phyloP scores from a whole-genome alignment of 2,797 vertebrate species.

The Cephalopachus bancanus region DNA sequence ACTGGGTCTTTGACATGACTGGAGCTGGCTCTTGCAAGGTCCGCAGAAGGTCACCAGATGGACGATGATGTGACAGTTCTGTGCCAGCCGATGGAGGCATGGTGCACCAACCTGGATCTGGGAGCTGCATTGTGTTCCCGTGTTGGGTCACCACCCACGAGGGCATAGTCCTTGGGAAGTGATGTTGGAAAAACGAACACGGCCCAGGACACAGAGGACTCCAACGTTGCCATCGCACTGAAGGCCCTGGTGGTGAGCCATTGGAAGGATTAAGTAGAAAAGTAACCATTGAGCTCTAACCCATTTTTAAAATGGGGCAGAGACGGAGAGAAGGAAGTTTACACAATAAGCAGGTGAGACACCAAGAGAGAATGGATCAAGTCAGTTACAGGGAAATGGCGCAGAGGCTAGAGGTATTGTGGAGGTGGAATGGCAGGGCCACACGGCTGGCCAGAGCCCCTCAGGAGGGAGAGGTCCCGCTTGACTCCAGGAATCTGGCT shows the following conservation, averaged over 20 bases:
- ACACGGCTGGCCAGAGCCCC: not conserved
- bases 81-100: rapidly evolving
- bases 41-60: not conserved
- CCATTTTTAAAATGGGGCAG: not conserved
- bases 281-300: too few species aligned
- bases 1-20: too few species aligned
- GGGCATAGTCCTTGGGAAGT: not conserved
- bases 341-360: not conserved
- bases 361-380: not conserved
- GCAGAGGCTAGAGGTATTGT: not conserved
- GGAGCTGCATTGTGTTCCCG: rapidly evolving
- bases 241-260: not conserved
- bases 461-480: not conserved
- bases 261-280: not conserved
- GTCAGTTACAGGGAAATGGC: too few species aligned
- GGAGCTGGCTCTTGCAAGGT: not conserved
- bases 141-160: too few species aligned
- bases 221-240: not conserved
- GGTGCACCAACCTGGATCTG: rapidly evolving
- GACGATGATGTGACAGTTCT: not conserved
- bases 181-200: not conserved
- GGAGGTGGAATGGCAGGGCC: not conserved
- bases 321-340: not conserved
- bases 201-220: not conserved
- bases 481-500: not conserved